Evolutionary conservation across 2,888 invertebrate species (phyloP), one percentile per base, ranked within the genome.

Genomic region (Rugalucina vietnamica): DNA sequence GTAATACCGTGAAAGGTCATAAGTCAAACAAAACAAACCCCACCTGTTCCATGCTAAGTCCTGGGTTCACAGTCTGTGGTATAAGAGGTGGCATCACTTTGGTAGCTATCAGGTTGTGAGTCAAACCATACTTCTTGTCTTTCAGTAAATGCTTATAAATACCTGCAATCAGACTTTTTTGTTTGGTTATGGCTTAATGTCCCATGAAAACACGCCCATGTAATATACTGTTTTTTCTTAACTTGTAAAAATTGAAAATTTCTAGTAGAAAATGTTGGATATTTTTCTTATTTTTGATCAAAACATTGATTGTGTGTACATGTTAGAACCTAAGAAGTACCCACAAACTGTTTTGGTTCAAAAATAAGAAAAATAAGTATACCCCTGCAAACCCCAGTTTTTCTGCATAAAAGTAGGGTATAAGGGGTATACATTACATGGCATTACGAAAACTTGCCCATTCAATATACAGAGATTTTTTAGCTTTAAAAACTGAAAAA

Each of bases 71-170:
- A 0, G 98, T 97, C 94, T 98, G 98, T 29, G 99, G 99, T 81
- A 98, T 97, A 77, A 99, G 96, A 21, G 97, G 96, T 10, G 99
- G 99, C 96, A 99, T 97, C 92, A 98, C 98, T 94, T 97, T 97
- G 18, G 98, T 98, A 10, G 99, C 99, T 97, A 99, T 97, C 92
- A 98, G 96, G 94, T 97, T 98, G 72, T 98, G 97, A 3, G 97
- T 97, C 90, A 99, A 95, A 57, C 98, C 98, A 95, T 97, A 98
- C 94, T 97, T 97, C 95, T 97, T 97, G 95, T 99, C 98, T 94
- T 97, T 96, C 91, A 99, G 96, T 97, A 99, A 97, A 93, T 97
- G 96, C 93, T 97, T 97, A 96, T 98, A 99, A 93, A 99, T 98
- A 95, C 97, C 99, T 99, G 91, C 4, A 76, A 65, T 18, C 18